phyloP scores from a whole-genome alignment of 1,140 invertebrate genomes.

The Cyclargus thomasi region DNA sequence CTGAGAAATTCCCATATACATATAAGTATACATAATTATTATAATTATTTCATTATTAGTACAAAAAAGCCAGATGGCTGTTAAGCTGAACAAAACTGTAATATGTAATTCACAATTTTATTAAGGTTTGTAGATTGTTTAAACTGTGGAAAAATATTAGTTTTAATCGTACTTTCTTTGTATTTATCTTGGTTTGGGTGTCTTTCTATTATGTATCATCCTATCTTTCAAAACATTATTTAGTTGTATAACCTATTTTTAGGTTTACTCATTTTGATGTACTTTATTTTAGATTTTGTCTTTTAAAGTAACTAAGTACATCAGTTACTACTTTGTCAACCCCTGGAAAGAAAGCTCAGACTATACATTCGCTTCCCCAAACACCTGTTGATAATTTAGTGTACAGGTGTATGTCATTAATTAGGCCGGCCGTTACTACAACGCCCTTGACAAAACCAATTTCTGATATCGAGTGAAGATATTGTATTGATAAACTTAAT shows the following conservation, averaged over 20 bases:
- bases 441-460: not conserved
- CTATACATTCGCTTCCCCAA: not conserved
- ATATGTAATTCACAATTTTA: not conserved
- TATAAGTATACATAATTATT: not conserved
- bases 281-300: not conserved
- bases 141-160: not conserved
- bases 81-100: conserved; percentile 5
- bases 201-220: not conserved
- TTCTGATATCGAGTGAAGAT: not conserved
- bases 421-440: not conserved
- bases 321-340: not conserved
- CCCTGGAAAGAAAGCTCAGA: not conserved
- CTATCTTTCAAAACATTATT: not conserved
- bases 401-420: conserved; percentile 1
- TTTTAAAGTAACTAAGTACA: not conserved
- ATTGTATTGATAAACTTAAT: conserved; percentile 4
- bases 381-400: conserved; percentile 3
- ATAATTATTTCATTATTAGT: conserved; percentile 2
- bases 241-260: too few relatives aligned
- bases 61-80: not conserved
- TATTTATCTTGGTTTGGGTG: not conserved
- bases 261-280: not conserved
- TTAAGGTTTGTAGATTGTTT: not conserved
- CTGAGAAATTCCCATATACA: conserved; percentile 1
- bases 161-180: not conserved